Evolutionary conservation across 1,140 invertebrate species (phyloP).

Genomic region (Harlomillsia oculata): DNA sequence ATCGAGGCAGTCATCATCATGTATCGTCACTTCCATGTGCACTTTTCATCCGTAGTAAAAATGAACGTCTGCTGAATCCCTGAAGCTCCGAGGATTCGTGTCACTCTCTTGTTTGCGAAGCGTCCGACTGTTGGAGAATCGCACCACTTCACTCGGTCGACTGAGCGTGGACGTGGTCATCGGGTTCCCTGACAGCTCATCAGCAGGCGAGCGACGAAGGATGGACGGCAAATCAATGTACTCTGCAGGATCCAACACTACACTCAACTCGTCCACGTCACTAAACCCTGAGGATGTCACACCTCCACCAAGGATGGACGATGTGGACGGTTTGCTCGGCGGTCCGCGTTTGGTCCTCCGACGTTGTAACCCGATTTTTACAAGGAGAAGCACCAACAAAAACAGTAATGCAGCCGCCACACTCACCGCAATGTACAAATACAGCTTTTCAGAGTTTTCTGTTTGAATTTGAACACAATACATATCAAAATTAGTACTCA

Average conservation of each 20-base stretch:
- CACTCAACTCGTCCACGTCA: constrained; percentile 35
- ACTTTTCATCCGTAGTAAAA: constrained; percentile 32
- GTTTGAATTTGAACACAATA: no score
- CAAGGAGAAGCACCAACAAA: constrained; percentile 51
- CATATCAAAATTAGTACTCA: no score
- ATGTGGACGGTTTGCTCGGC: neutral
- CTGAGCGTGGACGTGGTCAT: constrained; percentile 14
- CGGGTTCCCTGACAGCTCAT: neutral
- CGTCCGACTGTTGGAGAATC: constrained; percentile 30
- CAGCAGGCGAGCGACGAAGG: constrained; percentile 14
- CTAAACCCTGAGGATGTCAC: constrained; percentile 27
- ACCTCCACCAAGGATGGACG: constrained; percentile 16
- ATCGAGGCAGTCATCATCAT: no score
- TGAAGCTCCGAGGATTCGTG: constrained; percentile 32
- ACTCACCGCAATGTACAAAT: constrained; percentile 64
- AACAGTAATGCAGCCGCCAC: constrained; percentile 56
- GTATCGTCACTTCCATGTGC: no score
- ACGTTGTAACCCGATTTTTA: constrained; percentile 22
- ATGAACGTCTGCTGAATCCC: constrained; percentile 24
- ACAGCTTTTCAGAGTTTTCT: constrained; percentile 68
- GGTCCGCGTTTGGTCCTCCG: neutral
- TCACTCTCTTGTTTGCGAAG: constrained; percentile 18
- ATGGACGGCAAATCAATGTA: constrained; percentile 32
- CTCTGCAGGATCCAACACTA: constrained; percentile 21
- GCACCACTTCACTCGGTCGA: constrained; percentile 25